These are phyloP conservation scores for Keiferia lycopersicella DNA, from an alignment of 2,888 invertebrate species.

Conservation along the genomic window DNA sequence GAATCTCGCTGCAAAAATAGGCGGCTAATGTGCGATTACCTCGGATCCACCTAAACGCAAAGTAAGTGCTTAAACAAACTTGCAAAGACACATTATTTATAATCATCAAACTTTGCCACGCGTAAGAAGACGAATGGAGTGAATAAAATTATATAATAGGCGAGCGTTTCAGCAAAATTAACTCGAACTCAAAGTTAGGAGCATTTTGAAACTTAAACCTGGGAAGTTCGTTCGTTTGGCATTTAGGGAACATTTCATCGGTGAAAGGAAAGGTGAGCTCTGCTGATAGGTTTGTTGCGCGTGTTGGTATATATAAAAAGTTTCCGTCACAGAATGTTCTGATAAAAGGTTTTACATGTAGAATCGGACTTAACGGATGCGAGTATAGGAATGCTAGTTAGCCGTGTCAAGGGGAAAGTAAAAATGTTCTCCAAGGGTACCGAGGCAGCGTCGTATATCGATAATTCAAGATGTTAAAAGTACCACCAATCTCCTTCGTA, in stretches of 20 bases:
- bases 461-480: too few relatives aligned
- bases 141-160: constrained; percentile 1
- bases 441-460: too few relatives aligned
- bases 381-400: too few relatives aligned
- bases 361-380: too few relatives aligned
- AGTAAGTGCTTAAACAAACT: neutral
- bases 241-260: neutral
- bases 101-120: constrained; percentile 12
- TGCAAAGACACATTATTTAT: constrained; percentile 9
- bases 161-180: constrained; percentile 13
- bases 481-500: too few relatives aligned
- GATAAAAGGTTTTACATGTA: too few relatives aligned
- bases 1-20: too few relatives aligned
- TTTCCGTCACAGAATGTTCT: neutral
- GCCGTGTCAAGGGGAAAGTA: too few relatives aligned
- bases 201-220: neutral
- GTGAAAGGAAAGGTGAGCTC: neutral
- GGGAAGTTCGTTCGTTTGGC: neutral
- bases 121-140: neutral
- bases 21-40: too few relatives aligned
- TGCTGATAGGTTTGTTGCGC: neutral
- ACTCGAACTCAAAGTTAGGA: constrained; percentile 8
- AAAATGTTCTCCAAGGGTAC: too few relatives aligned
- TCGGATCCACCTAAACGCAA: too few relatives aligned
- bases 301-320: too few relatives aligned